Base-by-base conservation (phyloP, 2,113 vertebrate genomes). In the Podilymbus podiceps region DNA sequence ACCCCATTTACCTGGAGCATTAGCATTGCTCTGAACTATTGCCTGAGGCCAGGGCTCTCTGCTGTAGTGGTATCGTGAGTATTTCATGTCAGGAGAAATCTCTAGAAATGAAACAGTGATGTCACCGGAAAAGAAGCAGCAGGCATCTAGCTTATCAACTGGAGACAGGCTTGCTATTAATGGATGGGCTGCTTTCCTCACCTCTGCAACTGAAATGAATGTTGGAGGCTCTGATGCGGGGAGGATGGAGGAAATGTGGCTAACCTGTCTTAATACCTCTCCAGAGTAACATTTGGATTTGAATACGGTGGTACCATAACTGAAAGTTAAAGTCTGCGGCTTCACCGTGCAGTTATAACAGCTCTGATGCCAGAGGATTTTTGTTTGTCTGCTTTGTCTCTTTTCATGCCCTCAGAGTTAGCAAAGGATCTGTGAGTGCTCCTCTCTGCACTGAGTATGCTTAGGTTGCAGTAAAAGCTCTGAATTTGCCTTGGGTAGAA, bases 41-140 rank as follows among this genome's bases (percentile, higher is more conserved):
- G 87, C 92, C 53, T 16, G 55, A 44, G 75, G 89, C 50, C 66
- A 89, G 84, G 5, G 8, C 38, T 71, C 47, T 96, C 93, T 72
- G 85, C 85, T 30, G 23, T 6, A 58, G 56, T 2, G 9, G 30
- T 52, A n/a, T 6, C 5, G 1, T 11, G 82, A 87, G 85, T 73
- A 23, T 14, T 85, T 50, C 38, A 74, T n/a, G 58, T 28, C 50
- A 79, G 85, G 58, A 88, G 92, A 67, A 50, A 68, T 83, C 59
- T 2, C 13, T 79, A 85, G 92, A 82, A 95, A 85, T 21, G 86
- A 53, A 94, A 84, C 40, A 72, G 66, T 52, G 77, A 78, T 96
- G 93, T 88, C 95, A 95, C 13, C 15, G 46, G 95, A 94, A 90
- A 84, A 91, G 80, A 69, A 95, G 71, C 80, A 96, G 84, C 56